These are phyloP conservation scores for Lophochroa leadbeateri DNA, from an alignment of 2,113 vertebrate species.

Conservation along the genomic window DNA sequence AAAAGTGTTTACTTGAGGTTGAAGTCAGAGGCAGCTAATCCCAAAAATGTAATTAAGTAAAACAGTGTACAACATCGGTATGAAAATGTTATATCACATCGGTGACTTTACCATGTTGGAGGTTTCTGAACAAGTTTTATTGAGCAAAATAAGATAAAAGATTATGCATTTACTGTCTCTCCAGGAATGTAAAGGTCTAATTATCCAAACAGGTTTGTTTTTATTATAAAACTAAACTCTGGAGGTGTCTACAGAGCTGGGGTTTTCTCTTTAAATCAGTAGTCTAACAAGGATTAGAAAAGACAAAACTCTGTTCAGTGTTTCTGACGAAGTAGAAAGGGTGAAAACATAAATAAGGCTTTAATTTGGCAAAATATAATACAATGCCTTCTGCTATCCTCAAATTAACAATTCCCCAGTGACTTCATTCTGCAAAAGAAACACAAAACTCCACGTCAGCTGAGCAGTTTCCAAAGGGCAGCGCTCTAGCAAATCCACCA, in stretches of 20 bases:
- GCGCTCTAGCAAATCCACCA: not conserved
- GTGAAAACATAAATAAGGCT: slow-evolving; percentile 89
- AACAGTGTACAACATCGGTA: slow-evolving; percentile 78
- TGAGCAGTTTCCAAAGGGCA: not conserved
- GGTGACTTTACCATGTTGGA: slow-evolving; percentile 69
- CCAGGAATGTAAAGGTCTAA: slow-evolving; percentile 84
- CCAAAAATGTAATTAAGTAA: slow-evolving; percentile 75
- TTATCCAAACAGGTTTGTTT: slow-evolving; percentile 77
- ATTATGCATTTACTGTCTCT: slow-evolving; percentile 75
- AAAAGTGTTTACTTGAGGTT: slow-evolving; percentile 77
- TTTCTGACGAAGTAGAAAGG: slow-evolving; percentile 87
- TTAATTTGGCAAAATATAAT: slow-evolving; percentile 89
- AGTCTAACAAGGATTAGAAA: slow-evolving; percentile 88
- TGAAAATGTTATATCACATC: slow-evolving; percentile 78
- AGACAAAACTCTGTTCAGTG: slow-evolving; percentile 87
- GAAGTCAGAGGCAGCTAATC: slow-evolving; percentile 79
- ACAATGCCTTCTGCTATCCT: slow-evolving; percentile 81
- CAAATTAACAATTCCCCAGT: slow-evolving; percentile 62
- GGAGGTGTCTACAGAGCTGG: slow-evolving; percentile 78
- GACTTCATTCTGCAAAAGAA: slow-evolving; percentile 80
- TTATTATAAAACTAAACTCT: slow-evolving; percentile 86
- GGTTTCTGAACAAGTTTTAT: slow-evolving; percentile 76
- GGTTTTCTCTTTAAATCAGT: slow-evolving; percentile 79
- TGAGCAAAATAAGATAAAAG: slow-evolving; percentile 77
- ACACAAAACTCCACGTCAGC: slow-evolving; percentile 47